A percentile compares a stretch with the other conserved stretches of the same genome.
Evolutionary conservation across 2,888 invertebrate genomes (phyloP).

Genomic region (Drosophila crucigera): DNA sequence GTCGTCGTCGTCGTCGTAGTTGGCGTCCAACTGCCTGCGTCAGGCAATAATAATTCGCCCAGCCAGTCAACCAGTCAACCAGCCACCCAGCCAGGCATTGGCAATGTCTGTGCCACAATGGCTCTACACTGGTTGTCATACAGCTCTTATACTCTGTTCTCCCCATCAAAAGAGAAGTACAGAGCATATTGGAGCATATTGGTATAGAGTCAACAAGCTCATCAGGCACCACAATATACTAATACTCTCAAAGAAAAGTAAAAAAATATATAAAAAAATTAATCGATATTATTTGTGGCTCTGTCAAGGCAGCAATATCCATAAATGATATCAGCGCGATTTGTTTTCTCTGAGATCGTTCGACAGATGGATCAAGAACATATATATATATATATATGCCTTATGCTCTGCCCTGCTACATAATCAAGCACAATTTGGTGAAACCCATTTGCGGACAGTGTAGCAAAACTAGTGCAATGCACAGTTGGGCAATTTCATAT

Average conservation of each 20-base stretch:
- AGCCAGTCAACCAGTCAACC: slow-evolving; percentile 6
- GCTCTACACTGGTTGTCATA: slow-evolving; percentile 59
- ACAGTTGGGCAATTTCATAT: background rate
- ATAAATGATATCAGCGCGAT: background rate
- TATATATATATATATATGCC: background rate
- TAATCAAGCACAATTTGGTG: background rate
- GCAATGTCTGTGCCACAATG: slow-evolving; percentile 76
- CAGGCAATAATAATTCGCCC: slow-evolving; percentile 78
- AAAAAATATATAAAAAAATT: background rate
- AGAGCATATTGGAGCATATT: slow-evolving; percentile 1
- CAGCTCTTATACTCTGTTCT: slow-evolving; percentile 14
- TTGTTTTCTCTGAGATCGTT: background rate
- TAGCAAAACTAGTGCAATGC: background rate
- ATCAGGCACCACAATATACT: background rate
- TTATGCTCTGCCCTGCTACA: background rate
- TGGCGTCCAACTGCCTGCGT: slow-evolving; percentile 67
- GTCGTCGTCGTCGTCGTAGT: slow-evolving; percentile 9
- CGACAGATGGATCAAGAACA: background rate
- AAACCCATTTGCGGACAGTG: background rate
- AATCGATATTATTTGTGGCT: background rate
- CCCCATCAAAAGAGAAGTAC: background rate
- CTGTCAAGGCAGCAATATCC: too few relatives aligned
- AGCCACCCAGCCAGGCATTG: slow-evolving; percentile 63
- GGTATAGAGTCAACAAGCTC: background rate
- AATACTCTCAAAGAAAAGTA: background rate